Evolutionary conservation across 2,113 vertebrate species (phyloP).

Genomic region (Gobius niger): DNA sequence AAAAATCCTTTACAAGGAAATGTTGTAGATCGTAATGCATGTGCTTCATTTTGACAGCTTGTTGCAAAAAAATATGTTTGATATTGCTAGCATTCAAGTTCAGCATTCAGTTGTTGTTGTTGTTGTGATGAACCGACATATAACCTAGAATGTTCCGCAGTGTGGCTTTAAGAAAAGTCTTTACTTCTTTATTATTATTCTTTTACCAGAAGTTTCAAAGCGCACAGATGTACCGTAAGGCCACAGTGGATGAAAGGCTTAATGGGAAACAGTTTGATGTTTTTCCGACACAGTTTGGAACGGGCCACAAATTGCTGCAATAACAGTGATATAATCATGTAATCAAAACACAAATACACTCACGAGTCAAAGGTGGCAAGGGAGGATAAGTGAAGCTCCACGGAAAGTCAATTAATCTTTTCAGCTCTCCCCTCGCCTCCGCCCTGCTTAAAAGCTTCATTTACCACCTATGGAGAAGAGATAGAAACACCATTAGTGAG

Average conservation of each 20-base stretch:
- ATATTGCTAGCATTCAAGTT: no score
- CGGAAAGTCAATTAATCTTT: slow-evolving; percentile 87
- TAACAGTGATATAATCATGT: slow-evolving; percentile 59
- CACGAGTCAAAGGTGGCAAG: slow-evolving; percentile 65
- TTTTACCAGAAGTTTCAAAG: slow-evolving; percentile 22
- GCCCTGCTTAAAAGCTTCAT: slow-evolving; percentile 92
- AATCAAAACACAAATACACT: slow-evolving; percentile 68
- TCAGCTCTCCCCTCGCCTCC: slow-evolving; percentile 76
- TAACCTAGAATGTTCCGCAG: no score
- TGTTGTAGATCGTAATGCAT: no score
- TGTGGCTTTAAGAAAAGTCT: no score
- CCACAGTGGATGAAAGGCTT: slow-evolving; percentile 25
- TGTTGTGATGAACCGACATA: no score
- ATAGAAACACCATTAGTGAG: slow-evolving; percentile 95
- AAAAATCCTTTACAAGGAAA: no score
- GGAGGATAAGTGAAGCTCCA: slow-evolving; percentile 69
- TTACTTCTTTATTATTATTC: not conserved
- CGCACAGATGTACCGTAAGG: slow-evolving; percentile 32
- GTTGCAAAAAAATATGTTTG: no score
- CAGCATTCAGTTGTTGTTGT: no score
- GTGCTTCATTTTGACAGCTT: no score
- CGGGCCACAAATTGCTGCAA: slow-evolving; percentile 51
- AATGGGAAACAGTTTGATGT: slow-evolving; percentile 58
- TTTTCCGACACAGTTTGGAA: slow-evolving; percentile 47
- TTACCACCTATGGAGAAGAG: slow-evolving; percentile 93